Base-by-base conservation (phyloP, 2,888 invertebrate genomes). In the Eueremaeus valkanovi region DNA sequence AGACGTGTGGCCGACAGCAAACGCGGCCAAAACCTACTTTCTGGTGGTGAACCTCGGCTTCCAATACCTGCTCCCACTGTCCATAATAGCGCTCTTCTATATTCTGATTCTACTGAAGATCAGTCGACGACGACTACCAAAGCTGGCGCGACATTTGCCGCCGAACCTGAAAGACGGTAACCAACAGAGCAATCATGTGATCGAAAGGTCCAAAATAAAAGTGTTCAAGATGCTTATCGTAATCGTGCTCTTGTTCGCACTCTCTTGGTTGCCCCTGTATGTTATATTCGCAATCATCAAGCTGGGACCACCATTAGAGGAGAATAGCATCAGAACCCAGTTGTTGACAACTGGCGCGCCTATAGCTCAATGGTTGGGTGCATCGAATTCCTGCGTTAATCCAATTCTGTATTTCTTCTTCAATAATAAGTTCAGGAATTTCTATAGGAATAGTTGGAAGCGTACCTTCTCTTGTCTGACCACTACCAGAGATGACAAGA, bases 381-480 rank as follows among this genome's bases (percentile, higher is more conserved):
- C 93, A 0, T 93, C 94, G 21, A 96, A 96, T 84, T 93, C 93
- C 27, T 95, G 95, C 87, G 94, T 95, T 82, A 95, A 96, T 84
- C 95, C 95, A 0, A 90, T 95, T 78, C 87, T 96, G 75, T 95
- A 95, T 84, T 93, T 94, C 2, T 95, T 93, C 85, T 94, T 95
- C 85, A 95, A 95, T 84, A 92, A 92, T 83, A 95, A 95, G 83
- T 96, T 92, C 84, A 87, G 95, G 13, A 76, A 33, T 18, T 75
- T 51, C 29, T 75, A 75, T 31, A 40, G 72, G n/a, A 75, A 27
- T n/a, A 51, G 49, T 31, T 75, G 75, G 75, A 49, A 70, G n/a
- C 49, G 40, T 31, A 75, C 75, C 13, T 75, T 75, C 36, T 33
- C 33, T 11, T 75, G 75, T 51, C 61, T 75, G 73, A 5, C 33